Base-by-base conservation (phyloP, 1,140 invertebrate species). In the Magallana angulata region DNA sequence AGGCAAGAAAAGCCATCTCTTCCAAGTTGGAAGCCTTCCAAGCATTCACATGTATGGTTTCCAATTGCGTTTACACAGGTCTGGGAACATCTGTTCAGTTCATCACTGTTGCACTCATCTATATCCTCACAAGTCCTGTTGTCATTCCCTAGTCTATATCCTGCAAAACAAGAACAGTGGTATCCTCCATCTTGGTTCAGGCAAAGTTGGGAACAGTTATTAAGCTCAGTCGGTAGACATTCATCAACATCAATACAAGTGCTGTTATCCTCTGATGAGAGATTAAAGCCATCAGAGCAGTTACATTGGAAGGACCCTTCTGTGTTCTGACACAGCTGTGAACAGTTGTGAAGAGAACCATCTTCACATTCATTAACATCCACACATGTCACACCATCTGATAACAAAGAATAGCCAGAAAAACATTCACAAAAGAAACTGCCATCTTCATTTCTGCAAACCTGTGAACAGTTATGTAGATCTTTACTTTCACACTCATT, bases 321-420 rank as follows among this genome's bases (percentile, higher is more conserved):
- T 57, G 48, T 87, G 57, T 87, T 87, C 16, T 48, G 48, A 87
- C 85, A 87, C 14, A 64, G 12, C 14, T 87, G 85, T 48, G 80
- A 48, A 62, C 85, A 87, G 4, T 64, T 36, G 16, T 58, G 59
- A 16, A 56, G 8, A 59, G 36, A 18, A 12, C 8, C 59, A 11
- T 18, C 48, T 18, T 82, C 30, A 56, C 80, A 87, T 57, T 87
- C 85, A 81, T 86, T 57, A 18, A 86, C 71, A 86, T 86, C 85
- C 9, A n/a, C 8, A 58, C 80, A 82, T 18, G 48, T 82, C 6
- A 82, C 57, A 14, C 9, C 48, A 57, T 85, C 84, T 56, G 5
- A 16, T 16, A 18, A 56, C 57, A 85, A 56, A 12, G 30, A 36
- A 36, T 62, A 85, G 0, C 84, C 84, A 11, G 58, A 30, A 1